Percentiles rank a stretch among this genome's conserved stretches.
These are phyloP conservation scores for Pelodytes ibericus DNA, from an alignment of 2,797 vertebrate species.

Conservation along the genomic window DNA sequence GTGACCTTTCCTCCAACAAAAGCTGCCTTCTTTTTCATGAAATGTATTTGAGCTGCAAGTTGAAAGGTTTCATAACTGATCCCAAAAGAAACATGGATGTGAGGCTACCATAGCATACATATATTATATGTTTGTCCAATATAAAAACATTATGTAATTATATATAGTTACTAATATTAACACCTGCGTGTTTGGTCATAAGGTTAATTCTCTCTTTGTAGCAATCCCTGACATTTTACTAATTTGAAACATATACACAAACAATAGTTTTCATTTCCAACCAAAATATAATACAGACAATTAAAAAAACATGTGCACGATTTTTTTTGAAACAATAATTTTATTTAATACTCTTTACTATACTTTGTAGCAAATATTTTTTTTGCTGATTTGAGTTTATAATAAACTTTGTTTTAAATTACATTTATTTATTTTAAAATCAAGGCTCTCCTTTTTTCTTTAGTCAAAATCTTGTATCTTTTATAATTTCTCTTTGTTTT, in stretches of 20 bases:
- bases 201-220: no score
- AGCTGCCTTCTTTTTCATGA: not conserved
- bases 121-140: no score
- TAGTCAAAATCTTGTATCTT: conserved; percentile 71
- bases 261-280: no score
- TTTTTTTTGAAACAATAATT: conserved; percentile 87
- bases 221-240: no score
- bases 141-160: no score
- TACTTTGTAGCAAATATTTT: conserved; percentile 86
- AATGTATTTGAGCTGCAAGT: not conserved
- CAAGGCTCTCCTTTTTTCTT: conserved; percentile 69
- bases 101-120: no score
- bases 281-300: not conserved
- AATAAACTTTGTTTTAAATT: conserved; percentile 80
- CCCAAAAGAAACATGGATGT: no score
- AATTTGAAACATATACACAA: no score
- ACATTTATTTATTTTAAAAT: conserved; percentile 84
- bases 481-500: conserved; percentile 14
- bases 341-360: conserved; percentile 91
- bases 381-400: conserved; percentile 87
- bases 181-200: no score
- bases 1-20: conserved; percentile 51
- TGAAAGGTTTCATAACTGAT: not conserved
- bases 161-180: no score
- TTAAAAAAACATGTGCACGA: not conserved